Evolutionary conservation across 2,888 invertebrate genomes (phyloP).

Genomic region (Hemistola chrysoprasaria): DNA sequence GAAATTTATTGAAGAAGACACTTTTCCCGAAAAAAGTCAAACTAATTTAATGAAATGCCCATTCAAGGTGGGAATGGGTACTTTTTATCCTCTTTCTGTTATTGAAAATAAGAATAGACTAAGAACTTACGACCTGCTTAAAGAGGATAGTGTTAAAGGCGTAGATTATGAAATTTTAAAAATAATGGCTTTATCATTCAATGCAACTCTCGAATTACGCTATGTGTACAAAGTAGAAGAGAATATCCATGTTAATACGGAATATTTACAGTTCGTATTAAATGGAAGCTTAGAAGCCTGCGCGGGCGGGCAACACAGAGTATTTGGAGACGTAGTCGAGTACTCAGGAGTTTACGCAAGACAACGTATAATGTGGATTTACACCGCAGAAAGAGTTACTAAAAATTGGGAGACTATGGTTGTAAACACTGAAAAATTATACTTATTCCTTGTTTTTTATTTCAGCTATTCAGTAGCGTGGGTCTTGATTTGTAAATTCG

Average conservation of each 20-base stretch:
- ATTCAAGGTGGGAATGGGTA: too few relatives aligned
- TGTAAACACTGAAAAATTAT: constrained; percentile 46
- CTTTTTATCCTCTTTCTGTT: too few relatives aligned
- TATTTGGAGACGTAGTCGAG: constrained; percentile 52
- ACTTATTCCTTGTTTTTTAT: constrained; percentile 58
- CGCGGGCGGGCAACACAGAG: constrained; percentile 59
- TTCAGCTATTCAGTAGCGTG: constrained; percentile 46
- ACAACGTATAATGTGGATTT: constrained; percentile 56
- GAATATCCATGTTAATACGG: constrained; percentile 33
- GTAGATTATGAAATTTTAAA: constrained; percentile 58
- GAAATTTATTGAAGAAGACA: too few relatives aligned
- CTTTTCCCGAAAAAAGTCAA: too few relatives aligned
- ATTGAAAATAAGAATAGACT: too few relatives aligned
- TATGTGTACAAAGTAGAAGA: constrained; percentile 45
- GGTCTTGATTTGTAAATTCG: constrained; percentile 45
- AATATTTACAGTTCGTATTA: constrained; percentile 44
- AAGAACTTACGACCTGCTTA: too few relatives aligned
- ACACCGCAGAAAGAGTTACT: constrained; percentile 45
- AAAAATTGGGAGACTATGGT: constrained; percentile 55
- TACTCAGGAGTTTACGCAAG: constrained; percentile 61
- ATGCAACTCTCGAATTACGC: constrained; percentile 47
- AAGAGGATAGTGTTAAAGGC: constrained; percentile 32
- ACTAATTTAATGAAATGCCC: too few relatives aligned
- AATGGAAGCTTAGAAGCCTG: constrained; percentile 59
- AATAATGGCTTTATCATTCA: constrained; percentile 52